A percentile compares a stretch with the other conserved stretches of the same genome.
Conservation (phyloP, 2,113 vertebrate species). For the Toxostoma redivivum region DNA sequence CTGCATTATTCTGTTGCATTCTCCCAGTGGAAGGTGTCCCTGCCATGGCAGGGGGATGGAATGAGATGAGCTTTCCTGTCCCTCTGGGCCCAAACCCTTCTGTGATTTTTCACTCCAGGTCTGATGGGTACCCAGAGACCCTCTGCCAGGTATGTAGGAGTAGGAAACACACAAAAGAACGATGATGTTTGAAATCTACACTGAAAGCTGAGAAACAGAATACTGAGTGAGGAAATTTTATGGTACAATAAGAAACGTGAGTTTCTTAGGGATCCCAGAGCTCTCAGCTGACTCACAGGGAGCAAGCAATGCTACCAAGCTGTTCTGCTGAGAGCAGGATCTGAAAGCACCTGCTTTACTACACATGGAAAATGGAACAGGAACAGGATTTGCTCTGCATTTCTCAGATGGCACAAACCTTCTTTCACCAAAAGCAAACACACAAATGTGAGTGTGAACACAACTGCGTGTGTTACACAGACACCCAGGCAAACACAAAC, state of each 20-base stretch:
- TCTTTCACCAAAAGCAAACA: not conserved
- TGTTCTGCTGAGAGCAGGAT: not conserved
- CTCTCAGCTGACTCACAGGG: not conserved
- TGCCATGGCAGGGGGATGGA: not conserved
- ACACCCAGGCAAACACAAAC: not conserved
- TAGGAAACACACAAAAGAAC: not conserved
- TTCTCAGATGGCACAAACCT: not conserved
- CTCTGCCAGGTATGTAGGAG: not conserved
- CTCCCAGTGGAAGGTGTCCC: not conserved
- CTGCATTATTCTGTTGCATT: not conserved
- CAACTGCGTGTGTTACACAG: not conserved
- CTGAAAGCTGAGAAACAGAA: not conserved
- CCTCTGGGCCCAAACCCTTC: not conserved
- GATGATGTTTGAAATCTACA: not conserved
- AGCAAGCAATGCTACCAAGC: not conserved
- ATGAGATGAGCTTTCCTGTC: not conserved
- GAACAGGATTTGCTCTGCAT: not conserved
- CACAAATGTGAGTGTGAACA: not conserved
- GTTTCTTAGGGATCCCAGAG: not conserved
- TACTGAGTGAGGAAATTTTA: not conserved
- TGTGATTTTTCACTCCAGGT: not conserved
- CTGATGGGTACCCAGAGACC: not conserved
- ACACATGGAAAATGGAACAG: not conserved
- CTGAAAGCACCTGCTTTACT: not conserved
- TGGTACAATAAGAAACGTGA: not conserved